These are phyloP conservation scores for Brachionus calyciflorus DNA, from an alignment of 1,140 invertebrate species.

Conservation along the genomic window DNA sequence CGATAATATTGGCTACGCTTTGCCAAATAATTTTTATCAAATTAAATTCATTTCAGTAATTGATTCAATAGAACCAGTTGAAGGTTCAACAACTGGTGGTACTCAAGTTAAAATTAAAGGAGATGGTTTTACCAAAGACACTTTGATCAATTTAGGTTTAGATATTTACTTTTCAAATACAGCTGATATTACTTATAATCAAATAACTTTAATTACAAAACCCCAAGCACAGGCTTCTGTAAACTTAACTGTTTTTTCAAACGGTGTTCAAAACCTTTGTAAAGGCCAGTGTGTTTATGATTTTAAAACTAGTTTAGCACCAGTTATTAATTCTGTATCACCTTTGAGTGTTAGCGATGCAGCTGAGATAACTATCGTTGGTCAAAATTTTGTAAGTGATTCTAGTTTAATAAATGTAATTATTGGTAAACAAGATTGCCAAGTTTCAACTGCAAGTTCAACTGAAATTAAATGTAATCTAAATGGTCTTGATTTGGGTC, in stretches of 20 bases:
- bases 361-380: neutral
- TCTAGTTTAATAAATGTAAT: neutral
- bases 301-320: neutral
- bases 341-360: neutral
- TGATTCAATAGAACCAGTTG: neutral
- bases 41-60: neutral
- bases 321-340: neutral
- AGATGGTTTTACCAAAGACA: constrained; percentile 50
- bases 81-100: constrained; percentile 46
- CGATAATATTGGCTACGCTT: constrained; percentile 15
- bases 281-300: neutral
- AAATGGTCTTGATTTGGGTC: neutral
- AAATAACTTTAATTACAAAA: neutral
- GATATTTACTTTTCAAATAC: constrained; percentile 46
- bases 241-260: neutral
- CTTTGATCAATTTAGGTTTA: constrained; percentile 49
- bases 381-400: neutral
- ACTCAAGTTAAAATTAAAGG: constrained; percentile 50
- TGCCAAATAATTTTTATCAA: constrained; percentile 12
- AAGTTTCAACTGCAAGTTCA: constrained; percentile 35
- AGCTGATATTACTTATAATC: neutral
- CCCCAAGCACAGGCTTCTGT: neutral
- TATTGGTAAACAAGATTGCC: constrained; percentile 48
- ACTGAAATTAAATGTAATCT: constrained; percentile 28
- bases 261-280: neutral